Percentiles rank a stretch among this genome's conserved stretches.
Evolutionary conservation across 2,113 vertebrate genomes (phyloP).

Genomic region (Machaerirhynchus nigripectus): DNA sequence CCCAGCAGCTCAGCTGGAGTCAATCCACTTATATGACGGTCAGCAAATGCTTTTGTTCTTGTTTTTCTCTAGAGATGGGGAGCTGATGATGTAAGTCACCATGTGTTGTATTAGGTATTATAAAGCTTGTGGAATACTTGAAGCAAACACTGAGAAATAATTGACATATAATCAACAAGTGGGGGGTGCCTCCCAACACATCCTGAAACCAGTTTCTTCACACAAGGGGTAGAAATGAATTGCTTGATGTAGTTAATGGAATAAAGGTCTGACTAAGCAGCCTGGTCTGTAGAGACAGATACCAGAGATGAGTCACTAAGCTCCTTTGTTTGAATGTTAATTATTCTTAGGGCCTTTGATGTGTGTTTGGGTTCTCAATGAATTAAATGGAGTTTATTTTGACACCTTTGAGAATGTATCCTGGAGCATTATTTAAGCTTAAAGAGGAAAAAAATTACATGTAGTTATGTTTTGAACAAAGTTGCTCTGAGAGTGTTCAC

Average conservation of each 20-base stretch:
- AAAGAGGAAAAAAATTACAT: background rate
- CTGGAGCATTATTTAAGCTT: background rate
- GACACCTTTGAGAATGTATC: background rate
- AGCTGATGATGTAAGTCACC: background rate
- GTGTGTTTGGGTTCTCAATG: background rate
- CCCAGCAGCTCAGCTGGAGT: background rate
- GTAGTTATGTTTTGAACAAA: background rate
- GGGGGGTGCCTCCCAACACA: background rate
- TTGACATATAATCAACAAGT: background rate
- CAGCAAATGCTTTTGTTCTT: background rate
- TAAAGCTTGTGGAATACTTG: background rate
- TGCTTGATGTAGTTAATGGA: background rate
- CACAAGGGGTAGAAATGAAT: background rate
- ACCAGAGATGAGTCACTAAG: background rate
- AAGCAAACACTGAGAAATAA: background rate
- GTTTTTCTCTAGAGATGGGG: background rate
- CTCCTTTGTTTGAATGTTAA: background rate
- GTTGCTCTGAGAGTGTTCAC: background rate
- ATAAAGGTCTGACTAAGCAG: background rate
- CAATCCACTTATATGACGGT: background rate
- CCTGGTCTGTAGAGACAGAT: background rate
- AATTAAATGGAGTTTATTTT: background rate
- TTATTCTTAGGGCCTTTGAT: background rate
- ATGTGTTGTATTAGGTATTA: background rate
- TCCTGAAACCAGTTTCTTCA: background rate